phyloP scores from a whole-genome alignment of 2,113 vertebrate species.

The Macrotis lagotis region DNA sequence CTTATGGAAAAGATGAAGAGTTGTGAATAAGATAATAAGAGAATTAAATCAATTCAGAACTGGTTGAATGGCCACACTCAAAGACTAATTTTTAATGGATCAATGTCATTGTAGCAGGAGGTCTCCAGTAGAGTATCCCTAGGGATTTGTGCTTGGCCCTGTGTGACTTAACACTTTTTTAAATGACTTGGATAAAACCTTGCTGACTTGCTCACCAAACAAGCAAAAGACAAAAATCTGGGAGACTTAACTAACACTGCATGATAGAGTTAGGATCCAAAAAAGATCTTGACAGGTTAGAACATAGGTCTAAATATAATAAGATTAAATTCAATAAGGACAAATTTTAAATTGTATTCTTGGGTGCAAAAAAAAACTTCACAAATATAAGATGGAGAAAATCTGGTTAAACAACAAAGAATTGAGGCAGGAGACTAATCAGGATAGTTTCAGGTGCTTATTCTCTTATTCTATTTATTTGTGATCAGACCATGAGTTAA shows the following conservation, averaged over 20 bases:
- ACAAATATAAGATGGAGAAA: neutral
- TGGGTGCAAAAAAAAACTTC: neutral
- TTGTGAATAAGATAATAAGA: neutral
- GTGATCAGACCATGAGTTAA: neutral
- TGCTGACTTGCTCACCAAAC: neutral
- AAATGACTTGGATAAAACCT: neutral
- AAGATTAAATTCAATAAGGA: neutral
- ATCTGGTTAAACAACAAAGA: neutral
- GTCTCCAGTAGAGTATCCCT: neutral
- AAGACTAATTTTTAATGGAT: neutral
- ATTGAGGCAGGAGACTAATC: neutral
- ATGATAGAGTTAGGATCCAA: neutral
- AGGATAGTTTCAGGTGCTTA: neutral
- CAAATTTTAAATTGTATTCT: neutral
- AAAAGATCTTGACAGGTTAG: neutral
- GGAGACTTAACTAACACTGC: neutral
- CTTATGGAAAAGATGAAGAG: conserved; percentile 30
- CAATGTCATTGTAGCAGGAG: neutral
- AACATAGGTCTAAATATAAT: neutral
- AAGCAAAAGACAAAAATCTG: neutral
- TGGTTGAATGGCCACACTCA: neutral
- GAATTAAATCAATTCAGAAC: neutral
- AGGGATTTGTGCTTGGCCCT: neutral
- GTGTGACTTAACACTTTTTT: neutral
- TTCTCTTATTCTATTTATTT: neutral